Evolutionary conservation across 2,113 vertebrate genomes (phyloP).

Genomic region (Esox niger): DNA sequence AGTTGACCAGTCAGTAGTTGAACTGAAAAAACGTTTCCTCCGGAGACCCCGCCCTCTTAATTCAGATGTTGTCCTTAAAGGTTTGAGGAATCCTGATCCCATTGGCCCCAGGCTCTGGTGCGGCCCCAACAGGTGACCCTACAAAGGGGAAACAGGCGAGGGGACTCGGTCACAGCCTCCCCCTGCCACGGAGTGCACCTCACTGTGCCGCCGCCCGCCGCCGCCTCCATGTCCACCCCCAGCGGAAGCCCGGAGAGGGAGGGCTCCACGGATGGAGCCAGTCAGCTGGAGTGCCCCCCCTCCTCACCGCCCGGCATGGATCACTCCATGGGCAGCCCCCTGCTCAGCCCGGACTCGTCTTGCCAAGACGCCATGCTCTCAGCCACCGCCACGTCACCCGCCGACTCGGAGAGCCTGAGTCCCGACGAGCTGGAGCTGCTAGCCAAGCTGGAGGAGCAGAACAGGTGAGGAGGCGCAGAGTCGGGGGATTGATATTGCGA

Average conservation of each 20-base stretch:
- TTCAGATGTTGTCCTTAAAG: slow-evolving; percentile 31
- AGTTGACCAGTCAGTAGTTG: too few species aligned
- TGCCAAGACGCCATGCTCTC: slow-evolving; percentile 81
- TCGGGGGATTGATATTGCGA: too few species aligned
- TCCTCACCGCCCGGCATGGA: slow-evolving; percentile 65
- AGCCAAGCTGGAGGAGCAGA: slow-evolving; percentile 96
- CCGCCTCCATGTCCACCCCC: slow-evolving; percentile 64
- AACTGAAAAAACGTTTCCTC: too few species aligned
- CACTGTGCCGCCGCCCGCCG: slow-evolving; percentile 8
- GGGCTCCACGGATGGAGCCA: slow-evolving; percentile 39
- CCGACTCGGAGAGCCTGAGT: slow-evolving; percentile 92
- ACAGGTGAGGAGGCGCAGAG: slow-evolving; percentile 80
- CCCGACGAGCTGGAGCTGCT: slow-evolving; percentile 92
- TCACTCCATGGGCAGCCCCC: slow-evolving; percentile 79
- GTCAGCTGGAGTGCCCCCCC: slow-evolving; percentile 68
- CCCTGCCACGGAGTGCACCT: neutral
- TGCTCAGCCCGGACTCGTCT: slow-evolving; percentile 89
- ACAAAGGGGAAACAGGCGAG: slow-evolving; percentile 24
- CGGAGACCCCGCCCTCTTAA: too few species aligned
- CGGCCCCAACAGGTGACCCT: slow-evolving; percentile 33
- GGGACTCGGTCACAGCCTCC: slow-evolving; percentile 20
- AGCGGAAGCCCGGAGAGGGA: slow-evolving; percentile 72
- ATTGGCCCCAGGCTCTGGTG: slow-evolving; percentile 39
- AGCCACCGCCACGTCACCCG: slow-evolving; percentile 79
- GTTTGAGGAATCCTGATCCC: slow-evolving; percentile 56